A percentile compares a stretch with the other conserved stretches of the same genome.
phyloP scores from a whole-genome alignment of 2,113 vertebrate genomes.

The Acrocephalus arundinaceus region DNA sequence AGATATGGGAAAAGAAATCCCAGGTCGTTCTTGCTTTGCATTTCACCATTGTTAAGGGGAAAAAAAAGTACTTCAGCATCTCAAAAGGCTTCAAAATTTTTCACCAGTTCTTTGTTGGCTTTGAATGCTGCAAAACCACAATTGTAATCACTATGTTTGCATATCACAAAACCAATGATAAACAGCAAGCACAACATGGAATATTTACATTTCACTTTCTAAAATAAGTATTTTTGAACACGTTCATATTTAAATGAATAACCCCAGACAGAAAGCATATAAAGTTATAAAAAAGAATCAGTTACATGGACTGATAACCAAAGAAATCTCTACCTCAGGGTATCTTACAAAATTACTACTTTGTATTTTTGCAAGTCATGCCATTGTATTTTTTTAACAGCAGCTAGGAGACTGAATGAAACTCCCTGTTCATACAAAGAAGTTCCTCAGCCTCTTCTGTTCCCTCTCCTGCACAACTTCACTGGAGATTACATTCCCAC shows the following conservation, averaged over 20 bases:
- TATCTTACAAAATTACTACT: not conserved
- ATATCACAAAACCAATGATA: not conserved
- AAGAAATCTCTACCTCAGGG: not conserved
- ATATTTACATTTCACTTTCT: not conserved
- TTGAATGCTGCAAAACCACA: not conserved
- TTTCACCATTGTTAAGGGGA: not conserved
- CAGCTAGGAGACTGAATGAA: not conserved
- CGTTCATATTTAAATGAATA: not conserved
- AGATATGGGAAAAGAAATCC: constrained; percentile 15
- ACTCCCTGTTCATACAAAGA: not conserved
- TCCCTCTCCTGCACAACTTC: not conserved
- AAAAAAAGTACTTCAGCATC: not conserved
- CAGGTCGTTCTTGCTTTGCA: not conserved
- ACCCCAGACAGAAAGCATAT: not conserved
- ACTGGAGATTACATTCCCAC: not conserved
- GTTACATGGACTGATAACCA: not conserved
- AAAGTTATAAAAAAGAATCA: not conserved
- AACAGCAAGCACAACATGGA: not conserved
- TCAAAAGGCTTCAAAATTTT: not conserved
- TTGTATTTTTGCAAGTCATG: not conserved
- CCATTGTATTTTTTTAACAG: accelerated
- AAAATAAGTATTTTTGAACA: not conserved
- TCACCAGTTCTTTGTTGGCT: not conserved
- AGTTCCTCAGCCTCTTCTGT: not conserved
- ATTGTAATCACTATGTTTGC: not conserved